These are phyloP conservation scores for Spodoptera picta DNA, from an alignment of 2,888 invertebrate species.

Conservation along the genomic window DNA sequence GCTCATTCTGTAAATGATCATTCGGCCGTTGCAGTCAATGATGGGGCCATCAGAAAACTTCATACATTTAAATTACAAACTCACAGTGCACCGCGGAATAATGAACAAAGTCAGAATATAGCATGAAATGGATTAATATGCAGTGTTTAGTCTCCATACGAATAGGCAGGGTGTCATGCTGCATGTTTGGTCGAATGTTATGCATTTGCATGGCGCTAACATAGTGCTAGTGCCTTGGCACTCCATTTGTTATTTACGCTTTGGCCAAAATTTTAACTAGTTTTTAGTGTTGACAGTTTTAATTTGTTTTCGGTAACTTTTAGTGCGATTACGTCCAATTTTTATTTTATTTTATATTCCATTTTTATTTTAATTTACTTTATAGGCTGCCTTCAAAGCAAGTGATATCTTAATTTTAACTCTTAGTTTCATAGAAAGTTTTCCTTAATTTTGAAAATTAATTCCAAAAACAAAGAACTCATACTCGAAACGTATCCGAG, in stretches of 20 bases:
- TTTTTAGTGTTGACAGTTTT: neutral
- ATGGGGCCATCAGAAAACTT: neutral
- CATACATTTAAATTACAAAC: constrained; percentile 68
- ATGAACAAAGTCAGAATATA: constrained; percentile 63
- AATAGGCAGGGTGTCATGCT: constrained; percentile 25
- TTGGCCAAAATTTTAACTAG: neutral
- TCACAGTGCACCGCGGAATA: constrained; percentile 53
- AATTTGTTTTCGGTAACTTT: neutral
- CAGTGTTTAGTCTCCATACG: constrained; percentile 42
- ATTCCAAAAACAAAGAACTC: no score
- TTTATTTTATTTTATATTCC: no score
- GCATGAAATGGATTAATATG: constrained; percentile 62
- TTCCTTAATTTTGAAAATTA: no score
- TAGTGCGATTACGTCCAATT: no score
- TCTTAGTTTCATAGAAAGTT: no score
- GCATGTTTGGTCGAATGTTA: neutral
- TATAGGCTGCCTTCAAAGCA: no score
- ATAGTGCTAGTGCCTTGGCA: neutral
- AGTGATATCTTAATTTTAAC: no score
- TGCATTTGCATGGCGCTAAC: constrained; percentile 5
- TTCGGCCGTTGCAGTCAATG: no score
- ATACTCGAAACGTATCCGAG: no score
- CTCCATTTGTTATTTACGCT: neutral
- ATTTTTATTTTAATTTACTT: no score
- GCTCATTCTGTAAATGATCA: no score